Conservation (phyloP, 2,888 invertebrate genomes). For the Agrochola circellaris region DNA sequence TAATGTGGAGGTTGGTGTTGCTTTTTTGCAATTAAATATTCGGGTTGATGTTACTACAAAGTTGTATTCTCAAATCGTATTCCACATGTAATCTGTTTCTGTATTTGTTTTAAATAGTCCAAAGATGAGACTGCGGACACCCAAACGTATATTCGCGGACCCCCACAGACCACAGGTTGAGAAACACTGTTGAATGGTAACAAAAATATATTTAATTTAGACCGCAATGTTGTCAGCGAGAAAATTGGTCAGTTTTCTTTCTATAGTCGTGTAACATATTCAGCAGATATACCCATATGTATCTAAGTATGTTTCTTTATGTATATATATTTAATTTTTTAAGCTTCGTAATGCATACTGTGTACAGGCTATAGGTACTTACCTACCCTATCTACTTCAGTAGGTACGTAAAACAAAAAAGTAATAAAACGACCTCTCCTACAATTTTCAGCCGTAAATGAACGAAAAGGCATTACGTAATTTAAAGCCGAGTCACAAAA, state of each 20-base stretch:
- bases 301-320: too few relatives aligned
- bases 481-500: slow-evolving; percentile 28
- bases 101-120: too few relatives aligned
- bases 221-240: background rate
- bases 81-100: too few relatives aligned
- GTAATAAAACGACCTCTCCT: background rate
- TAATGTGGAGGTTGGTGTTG: too few relatives aligned
- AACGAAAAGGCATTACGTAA: slow-evolving; percentile 9
- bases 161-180: too few relatives aligned
- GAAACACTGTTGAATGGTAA: background rate
- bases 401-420: background rate
- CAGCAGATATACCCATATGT: background rate
- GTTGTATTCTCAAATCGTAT: too few relatives aligned
- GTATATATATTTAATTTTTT: background rate
- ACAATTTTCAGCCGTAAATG: slow-evolving; percentile 2
- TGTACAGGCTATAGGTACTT: background rate
- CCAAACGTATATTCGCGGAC: too few relatives aligned
- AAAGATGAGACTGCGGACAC: too few relatives aligned
- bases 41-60: too few relatives aligned
- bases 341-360: background rate
- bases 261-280: background rate
- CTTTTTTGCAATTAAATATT: too few relatives aligned
- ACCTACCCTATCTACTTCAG: background rate
- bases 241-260: background rate
- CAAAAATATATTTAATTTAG: background rate